Conservation (phyloP, 2,888 invertebrate genomes). For the Galerucella nymphaeae region DNA sequence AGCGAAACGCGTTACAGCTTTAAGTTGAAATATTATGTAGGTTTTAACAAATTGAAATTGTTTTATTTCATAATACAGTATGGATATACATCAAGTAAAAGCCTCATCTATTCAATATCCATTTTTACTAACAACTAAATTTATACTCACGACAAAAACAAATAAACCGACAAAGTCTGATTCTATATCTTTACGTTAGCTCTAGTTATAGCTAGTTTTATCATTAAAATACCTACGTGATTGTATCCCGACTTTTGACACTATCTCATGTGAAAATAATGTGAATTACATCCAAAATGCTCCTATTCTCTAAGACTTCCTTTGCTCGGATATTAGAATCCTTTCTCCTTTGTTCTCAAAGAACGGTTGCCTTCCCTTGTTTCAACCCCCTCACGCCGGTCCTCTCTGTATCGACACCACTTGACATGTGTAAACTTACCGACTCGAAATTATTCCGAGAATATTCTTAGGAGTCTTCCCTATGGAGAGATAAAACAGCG, state of each 20-base stretch:
- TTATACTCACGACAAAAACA: neutral
- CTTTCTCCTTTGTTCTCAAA: slow-evolving; percentile 40
- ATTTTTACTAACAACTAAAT: no score
- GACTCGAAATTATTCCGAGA: slow-evolving; percentile 27
- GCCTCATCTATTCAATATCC: no score
- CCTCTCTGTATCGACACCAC: slow-evolving; percentile 60
- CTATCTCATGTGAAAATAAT: slow-evolving; percentile 38
- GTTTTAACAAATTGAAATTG: no score
- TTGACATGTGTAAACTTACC: slow-evolving; percentile 57
- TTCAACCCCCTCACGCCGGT: slow-evolving; percentile 36
- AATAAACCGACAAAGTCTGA: neutral
- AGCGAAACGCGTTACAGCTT: no score
- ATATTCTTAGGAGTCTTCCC: slow-evolving; percentile 26
- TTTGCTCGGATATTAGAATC: slow-evolving; percentile 39
- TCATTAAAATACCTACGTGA: slow-evolving; percentile 17
- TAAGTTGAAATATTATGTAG: no score
- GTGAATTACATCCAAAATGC: slow-evolving; percentile 35
- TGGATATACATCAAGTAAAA: no score
- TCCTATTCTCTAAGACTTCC: slow-evolving; percentile 33
- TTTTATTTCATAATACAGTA: no score
- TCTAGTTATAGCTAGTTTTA: neutral
- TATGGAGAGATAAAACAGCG: slow-evolving; percentile 58
- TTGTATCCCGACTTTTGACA: slow-evolving; percentile 29
- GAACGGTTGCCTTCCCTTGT: slow-evolving; percentile 44
- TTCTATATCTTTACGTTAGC: slow-evolving; percentile 1